Evolutionary conservation across 1,140 invertebrate species (phyloP), one percentile per base, ranked within the genome.

Genomic region (Bradynema listronoti): DNA sequence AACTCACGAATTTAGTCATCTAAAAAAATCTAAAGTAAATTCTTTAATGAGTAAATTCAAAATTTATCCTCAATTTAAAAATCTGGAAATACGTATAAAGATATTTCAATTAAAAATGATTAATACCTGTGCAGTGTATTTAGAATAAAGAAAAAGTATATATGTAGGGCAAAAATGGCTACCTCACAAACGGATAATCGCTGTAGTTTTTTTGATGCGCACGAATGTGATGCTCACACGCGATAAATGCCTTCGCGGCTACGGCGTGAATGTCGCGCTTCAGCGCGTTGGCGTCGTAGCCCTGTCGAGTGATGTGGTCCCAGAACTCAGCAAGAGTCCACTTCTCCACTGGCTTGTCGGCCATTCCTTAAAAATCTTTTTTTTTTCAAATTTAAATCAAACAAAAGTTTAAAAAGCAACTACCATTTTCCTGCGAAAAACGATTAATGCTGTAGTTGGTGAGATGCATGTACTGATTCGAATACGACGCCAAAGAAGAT

Each of bases 401-500:
- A n/a, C n/a, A n/a, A n/a, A n/a, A n/a, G n/a, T n/a, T n/a, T n/a
- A n/a, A n/a, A n/a, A n/a, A n/a, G n/a, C n/a, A n/a, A n/a, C n/a
- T n/a, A n/a, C n/a, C n/a, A n/a, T n/a, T 75, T 4, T 72, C 67
- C 51, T 76, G 68, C 32, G 78, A 75, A 2, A 58, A 30, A 61
- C 92, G 93, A 80, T 96, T 96, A 60, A 97, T 90, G 69, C 89
- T 92, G 80, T 96, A 98, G 81, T 98, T 98, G 32, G 93, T 98
- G 66, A 98, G 83, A 83, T 98, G 93, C 88, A 95, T 94, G 79
- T 87, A 96, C 42, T 90, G 84, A 80, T 94, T 89, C 75, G 65
- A 85, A 52, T 92, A 81, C 49, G 85, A 87, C 64, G 86, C 85
- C 19, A 85, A 80, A 69, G 88, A 87, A 57, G 86, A 84, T 62